A percentile compares a stretch with the other conserved stretches of the same genome.
These are phyloP conservation scores for Metopolophium dirhodum DNA, from an alignment of 1,140 invertebrate genomes.

Conservation along the genomic window DNA sequence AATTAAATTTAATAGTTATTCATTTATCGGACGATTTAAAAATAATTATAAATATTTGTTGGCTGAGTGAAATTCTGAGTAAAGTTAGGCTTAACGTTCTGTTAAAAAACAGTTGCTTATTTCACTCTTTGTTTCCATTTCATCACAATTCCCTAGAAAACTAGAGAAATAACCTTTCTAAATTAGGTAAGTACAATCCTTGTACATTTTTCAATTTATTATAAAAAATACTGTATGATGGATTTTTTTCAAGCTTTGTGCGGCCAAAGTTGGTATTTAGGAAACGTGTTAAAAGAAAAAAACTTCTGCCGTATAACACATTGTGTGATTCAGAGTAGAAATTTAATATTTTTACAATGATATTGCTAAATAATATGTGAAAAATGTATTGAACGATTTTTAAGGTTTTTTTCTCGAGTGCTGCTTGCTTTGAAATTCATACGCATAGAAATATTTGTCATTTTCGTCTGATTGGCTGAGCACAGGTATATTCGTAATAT, in stretches of 20 bases:
- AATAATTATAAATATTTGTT: neutral
- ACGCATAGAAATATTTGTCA: neutral
- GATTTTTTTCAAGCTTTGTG: neutral
- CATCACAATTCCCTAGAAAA: neutral
- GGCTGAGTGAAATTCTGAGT: neutral
- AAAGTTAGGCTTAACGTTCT: neutral
- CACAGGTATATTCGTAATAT: neutral
- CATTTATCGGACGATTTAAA: neutral
- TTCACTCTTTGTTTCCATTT: neutral
- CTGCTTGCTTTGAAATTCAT: too few relatives aligned
- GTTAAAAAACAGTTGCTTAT: too few relatives aligned
- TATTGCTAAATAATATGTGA: neutral
- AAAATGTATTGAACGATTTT: neutral
- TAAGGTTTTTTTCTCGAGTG: neutral
- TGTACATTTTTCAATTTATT: neutral
- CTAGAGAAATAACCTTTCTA: neutral
- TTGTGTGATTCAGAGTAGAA: neutral
- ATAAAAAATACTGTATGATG: neutral
- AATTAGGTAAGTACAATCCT: too few relatives aligned
- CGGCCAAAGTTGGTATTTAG: neutral
- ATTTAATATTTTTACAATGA: slow-evolving; percentile 4
- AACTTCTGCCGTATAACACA: neutral
- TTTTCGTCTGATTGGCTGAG: neutral
- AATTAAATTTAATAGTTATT: too few relatives aligned
- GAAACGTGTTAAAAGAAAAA: neutral